Base-by-base conservation (phyloP, 2,888 invertebrate genomes). In the Eurytoma adleriae region DNA sequence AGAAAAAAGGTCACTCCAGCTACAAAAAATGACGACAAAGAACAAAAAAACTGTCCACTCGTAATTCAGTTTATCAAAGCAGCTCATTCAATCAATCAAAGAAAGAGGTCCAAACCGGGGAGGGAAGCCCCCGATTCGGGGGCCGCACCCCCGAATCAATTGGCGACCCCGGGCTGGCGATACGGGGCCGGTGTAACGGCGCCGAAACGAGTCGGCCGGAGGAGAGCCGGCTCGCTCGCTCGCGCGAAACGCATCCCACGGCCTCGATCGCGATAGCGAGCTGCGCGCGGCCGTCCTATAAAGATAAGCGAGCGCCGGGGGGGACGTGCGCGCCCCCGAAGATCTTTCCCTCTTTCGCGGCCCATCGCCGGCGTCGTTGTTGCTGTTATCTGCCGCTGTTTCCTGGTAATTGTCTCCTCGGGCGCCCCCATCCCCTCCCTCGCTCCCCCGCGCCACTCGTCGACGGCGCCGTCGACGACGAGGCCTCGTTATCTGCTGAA, bases 361-460 rank as follows among this genome's bases (percentile, higher is more conserved):
- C 76, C 82, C 80, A 79, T 82, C 76, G 81, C 84, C 84, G 82
- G 75, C 50, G 67, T 20, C 64, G 72, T 86, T 86, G 88, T 86
- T 87, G 85, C 85, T 86, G 87, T 88, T 89, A 89, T 90, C 90
- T 89, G 87, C 85, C 84, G 86, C 86, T 88, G 88, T 89, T 90
- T 89, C 90, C 90, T 89, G 87, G 88, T 89, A 90, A 90, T 90
- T 90, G 90, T 90, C 90, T 87, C 88, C 85, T 83, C 87, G 85
- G 86, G 86, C 40, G 20, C 18, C 54, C 68, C 14, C 16, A 24
- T 87, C 86, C 86, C 84, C 50, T 50, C 86, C 84, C 50, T 50
- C 76, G 72, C 78, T 74, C 79, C 24, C 57, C 73, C 77, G 85
- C 82, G 82, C 82, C 73, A 82, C 80, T 84, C 85, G 84, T 83